Evolutionary conservation across 1,140 invertebrate species (phyloP), one percentile per base, ranked within the genome.

Genomic region (Drosophila nebulosa): DNA sequence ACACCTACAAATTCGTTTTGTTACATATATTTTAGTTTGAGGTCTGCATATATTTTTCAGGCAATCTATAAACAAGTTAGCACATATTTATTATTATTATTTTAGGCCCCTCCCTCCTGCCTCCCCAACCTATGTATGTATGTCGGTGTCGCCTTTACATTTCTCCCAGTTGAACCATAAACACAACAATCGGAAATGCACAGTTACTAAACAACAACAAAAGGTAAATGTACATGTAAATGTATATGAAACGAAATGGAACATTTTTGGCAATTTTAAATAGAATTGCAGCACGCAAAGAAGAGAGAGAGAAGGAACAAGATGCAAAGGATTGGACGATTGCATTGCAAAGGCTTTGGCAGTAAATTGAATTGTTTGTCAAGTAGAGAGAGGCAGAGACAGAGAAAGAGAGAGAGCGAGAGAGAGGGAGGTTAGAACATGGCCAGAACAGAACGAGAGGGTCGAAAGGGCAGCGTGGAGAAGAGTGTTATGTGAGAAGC

Each of bases 331-430:
- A 30, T 21, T 26, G 42, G 4, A 21, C 26, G 21, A 26, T 63
- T 42, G 50, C 57, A 69, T 51, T 58, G 62, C 39, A 59, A 39
- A 67, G 64, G 56, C 63, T 64, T 69, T 53, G 65, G 18, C 68
- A 72, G 65, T 63, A 85, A 85, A 85, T 85, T 85, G 81, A 85
- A 85, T 85, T 85, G 80, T 86, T 85, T 78, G 69, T 46, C 69
- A 42, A 18, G 39, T 16, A 16, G 14, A 65, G 50, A 51, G 59
- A 66, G 46, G 59, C 6, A 27, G 27, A 27, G 27, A 27, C 1
- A 9, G 24, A 26, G 2, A 36, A 64, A 39, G 35, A 35, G 26
- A 36, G 24, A 26, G 24, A 26, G 4, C 24, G 7, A 30, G 27
- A 6, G 10, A 30, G 5, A 30, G 27, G 27, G 18, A 18, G 55